Evolutionary conservation across 2,113 vertebrate species (phyloP).

Genomic region (Psilopogon haemacephalus): DNA sequence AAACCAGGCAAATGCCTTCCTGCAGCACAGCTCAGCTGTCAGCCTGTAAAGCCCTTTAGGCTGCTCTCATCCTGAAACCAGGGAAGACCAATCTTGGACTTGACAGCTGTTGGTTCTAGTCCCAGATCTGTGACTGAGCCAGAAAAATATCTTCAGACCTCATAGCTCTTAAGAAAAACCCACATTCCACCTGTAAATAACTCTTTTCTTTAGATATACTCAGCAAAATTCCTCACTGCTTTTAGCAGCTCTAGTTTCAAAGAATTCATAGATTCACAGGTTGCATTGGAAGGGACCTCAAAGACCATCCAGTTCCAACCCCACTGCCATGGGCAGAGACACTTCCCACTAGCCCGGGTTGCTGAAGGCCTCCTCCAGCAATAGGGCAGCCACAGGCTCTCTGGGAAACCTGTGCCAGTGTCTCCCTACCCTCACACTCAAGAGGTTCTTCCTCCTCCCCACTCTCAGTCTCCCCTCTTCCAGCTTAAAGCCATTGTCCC

Average conservation of each 20-base stretch:
- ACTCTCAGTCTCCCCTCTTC: too few relatives aligned
- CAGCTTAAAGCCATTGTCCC: too few relatives aligned
- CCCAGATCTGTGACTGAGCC: not conserved
- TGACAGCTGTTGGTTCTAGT: not conserved
- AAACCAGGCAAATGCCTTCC: not conserved
- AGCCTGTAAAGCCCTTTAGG: not conserved
- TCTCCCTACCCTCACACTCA: too few relatives aligned
- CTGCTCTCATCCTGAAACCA: not conserved
- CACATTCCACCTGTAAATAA: not conserved
- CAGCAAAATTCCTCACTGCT: not conserved
- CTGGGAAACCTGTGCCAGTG: too few relatives aligned
- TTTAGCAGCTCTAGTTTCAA: not conserved
- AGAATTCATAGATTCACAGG: too few relatives aligned
- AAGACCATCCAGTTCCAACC: too few relatives aligned
- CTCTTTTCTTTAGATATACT: not conserved
- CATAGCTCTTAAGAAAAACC: not conserved
- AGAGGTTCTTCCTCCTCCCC: too few relatives aligned
- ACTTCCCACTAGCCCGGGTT: too few relatives aligned
- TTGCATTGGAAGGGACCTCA: too few relatives aligned
- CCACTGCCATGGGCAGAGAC: too few relatives aligned
- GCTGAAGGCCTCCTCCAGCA: too few relatives aligned
- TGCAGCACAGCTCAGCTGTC: not conserved
- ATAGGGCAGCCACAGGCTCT: too few relatives aligned
- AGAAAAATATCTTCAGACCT: not conserved
- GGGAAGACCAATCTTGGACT: not conserved